Percentiles rank a stretch among this genome's conserved stretches.
Evolutionary conservation across 2,888 invertebrate species (phyloP).

Genomic region (Eledone cirrhosa): DNA sequence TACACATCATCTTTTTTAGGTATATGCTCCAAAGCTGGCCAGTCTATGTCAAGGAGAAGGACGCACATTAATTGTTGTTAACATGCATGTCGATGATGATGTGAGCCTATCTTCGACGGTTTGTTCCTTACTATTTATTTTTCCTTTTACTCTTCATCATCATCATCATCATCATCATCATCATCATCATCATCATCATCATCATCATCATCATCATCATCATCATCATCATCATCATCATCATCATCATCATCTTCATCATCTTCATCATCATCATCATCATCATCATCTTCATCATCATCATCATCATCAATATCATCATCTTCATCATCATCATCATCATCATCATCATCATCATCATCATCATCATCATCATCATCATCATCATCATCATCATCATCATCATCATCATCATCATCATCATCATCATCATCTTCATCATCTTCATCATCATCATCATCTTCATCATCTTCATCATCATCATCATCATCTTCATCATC

Average conservation of each 20-base stretch:
- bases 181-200: constrained; percentile 4
- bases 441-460: constrained; percentile 10
- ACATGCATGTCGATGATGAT: constrained; percentile 47
- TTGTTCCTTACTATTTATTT: constrained; percentile 25
- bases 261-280: constrained; percentile 1
- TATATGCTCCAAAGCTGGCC: constrained; percentile 43
- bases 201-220: constrained; percentile 6
- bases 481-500: background rate
- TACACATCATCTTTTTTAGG: constrained; percentile 38
- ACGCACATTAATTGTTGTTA: constrained; percentile 45
- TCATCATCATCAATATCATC: no score
- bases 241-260: constrained; percentile 1
- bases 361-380: background rate
- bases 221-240: constrained; percentile 6
- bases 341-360: constrained; percentile 6
- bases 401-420: constrained; percentile 21
- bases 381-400: background rate
- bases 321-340: background rate
- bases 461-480: background rate
- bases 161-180: background rate
- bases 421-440: constrained; percentile 12
- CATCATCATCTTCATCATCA: background rate
- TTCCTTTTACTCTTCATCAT: background rate
- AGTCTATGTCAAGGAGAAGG: constrained; percentile 53
- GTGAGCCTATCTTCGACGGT: constrained; percentile 38